Percentiles rank a stretch among this genome's conserved stretches.
These are phyloP conservation scores for Chroicocephalus ridibundus DNA, from an alignment of 2,113 vertebrate genomes.

Conservation along the genomic window DNA sequence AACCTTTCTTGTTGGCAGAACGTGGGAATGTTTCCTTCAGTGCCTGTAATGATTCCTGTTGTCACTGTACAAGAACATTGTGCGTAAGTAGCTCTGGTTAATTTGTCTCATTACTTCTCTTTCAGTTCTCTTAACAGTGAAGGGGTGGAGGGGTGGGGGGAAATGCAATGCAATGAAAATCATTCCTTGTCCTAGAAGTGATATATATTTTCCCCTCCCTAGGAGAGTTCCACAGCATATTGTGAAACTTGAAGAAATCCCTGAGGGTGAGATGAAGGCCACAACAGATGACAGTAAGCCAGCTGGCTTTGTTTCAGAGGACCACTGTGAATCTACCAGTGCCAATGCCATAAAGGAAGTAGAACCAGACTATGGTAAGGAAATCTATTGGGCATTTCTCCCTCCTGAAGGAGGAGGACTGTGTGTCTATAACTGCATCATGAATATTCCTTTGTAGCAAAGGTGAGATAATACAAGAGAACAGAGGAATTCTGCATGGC, in stretches of 20 bases:
- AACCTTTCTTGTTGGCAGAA: constrained; percentile 23
- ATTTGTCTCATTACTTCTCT: not conserved
- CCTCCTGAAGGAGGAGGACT: not conserved
- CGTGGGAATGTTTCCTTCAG: not conserved
- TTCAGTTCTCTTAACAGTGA: not conserved
- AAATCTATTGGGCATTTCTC: not conserved
- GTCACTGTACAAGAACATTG: not conserved
- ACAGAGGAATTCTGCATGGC: not conserved
- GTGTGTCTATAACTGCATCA: not conserved
- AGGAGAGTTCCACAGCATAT: constrained; percentile 12
- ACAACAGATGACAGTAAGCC: not conserved
- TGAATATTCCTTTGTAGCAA: not conserved
- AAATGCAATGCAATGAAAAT: not conserved
- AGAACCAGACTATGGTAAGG: not conserved
- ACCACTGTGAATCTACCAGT: not conserved
- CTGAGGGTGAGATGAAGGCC: not conserved
- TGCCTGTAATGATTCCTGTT: not conserved
- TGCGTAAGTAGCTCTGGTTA: constrained; percentile 45
- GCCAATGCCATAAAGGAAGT: not conserved
- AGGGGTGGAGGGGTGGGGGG: too few species aligned
- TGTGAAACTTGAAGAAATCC: not conserved
- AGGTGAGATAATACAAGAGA: not conserved
- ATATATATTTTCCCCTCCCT: not conserved
- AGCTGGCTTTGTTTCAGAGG: not conserved
- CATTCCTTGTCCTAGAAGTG: not conserved